Evolutionary conservation across 2,888 invertebrate species (phyloP).

Genomic region (Macrophya annulata): DNA sequence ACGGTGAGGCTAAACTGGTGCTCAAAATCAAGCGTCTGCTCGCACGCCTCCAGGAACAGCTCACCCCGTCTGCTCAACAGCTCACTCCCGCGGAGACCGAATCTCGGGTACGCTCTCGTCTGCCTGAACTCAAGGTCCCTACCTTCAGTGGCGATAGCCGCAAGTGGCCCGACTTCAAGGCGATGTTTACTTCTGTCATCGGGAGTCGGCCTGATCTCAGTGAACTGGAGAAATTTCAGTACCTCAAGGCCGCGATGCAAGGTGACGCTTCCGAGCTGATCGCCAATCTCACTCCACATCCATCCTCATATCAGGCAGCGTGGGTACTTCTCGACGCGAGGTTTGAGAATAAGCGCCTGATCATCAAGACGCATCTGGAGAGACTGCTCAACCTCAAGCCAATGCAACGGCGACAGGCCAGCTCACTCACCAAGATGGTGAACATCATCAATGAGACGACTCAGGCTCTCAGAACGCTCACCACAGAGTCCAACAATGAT

Average conservation of each 20-base stretch:
- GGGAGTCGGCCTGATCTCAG: not conserved
- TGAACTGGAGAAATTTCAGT: conserved; percentile 18
- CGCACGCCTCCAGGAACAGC: conserved; percentile 10
- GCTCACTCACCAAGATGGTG: conserved; percentile 29
- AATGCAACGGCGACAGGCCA: not conserved
- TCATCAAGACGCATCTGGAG: conserved; percentile 17
- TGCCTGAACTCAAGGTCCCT: not conserved
- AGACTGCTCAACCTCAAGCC: conserved; percentile 21
- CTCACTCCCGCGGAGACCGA: not conserved
- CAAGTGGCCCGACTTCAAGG: conserved; percentile 36
- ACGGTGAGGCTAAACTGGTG: not conserved
- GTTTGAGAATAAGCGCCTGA: conserved; percentile 19
- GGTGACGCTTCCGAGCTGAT: conserved; percentile 5
- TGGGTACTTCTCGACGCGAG: not conserved
- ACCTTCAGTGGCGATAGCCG: conserved; percentile 18
- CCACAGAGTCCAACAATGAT: conserved; percentile 1
- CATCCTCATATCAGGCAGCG: not conserved
- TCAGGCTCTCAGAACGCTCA: conserved; percentile 27
- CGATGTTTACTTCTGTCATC: conserved; percentile 18
- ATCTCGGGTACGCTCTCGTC: not conserved
- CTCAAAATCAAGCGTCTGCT: conserved; percentile 10
- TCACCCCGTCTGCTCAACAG: not conserved
- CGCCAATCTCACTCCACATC: not conserved
- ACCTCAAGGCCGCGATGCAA: not conserved
- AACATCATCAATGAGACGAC: conserved; percentile 34